Percentiles rank a stretch among this genome's conserved stretches.
Evolutionary conservation across 2,797 vertebrate species (phyloP).

Genomic region (Catostomus latipinnis): DNA sequence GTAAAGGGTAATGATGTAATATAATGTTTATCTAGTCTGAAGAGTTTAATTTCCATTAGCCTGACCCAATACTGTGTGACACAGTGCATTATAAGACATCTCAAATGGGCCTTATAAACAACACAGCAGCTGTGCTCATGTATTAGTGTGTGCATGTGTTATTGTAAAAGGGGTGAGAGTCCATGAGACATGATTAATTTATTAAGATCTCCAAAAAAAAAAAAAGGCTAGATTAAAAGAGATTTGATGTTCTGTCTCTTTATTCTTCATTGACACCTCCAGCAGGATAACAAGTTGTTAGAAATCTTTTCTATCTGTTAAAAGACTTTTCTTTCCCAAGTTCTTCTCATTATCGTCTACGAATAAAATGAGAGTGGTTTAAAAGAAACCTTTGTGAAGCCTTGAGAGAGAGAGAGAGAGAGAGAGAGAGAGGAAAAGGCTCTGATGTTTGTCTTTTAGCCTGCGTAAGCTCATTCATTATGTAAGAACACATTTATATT

Average conservation of each 20-base stretch:
- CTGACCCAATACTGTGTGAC: constrained; percentile 81
- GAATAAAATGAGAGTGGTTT: not conserved
- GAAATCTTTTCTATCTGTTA: constrained; percentile 21
- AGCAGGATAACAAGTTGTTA: constrained; percentile 48
- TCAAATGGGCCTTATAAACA: constrained; percentile 60
- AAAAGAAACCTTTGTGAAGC: constrained; percentile 45
- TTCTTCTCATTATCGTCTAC: constrained; percentile 27
- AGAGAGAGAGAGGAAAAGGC: constrained; percentile 53
- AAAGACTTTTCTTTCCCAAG: constrained; percentile 14
- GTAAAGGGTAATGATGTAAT: constrained; percentile 99
- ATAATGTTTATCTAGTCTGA: constrained; percentile 98
- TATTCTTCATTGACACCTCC: constrained; percentile 48
- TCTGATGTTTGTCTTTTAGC: constrained; percentile 82
- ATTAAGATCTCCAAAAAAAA: constrained; percentile 81
- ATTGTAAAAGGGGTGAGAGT: constrained; percentile 66
- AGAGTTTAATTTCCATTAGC: constrained; percentile 94
- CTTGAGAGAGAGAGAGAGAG: constrained; percentile 64
- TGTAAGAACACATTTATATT: constrained; percentile 84
- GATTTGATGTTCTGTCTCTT: constrained; percentile 54
- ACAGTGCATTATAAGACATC: constrained; percentile 82
- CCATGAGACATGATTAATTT: constrained; percentile 86
- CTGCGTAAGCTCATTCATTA: constrained; percentile 82
- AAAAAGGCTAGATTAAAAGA: constrained; percentile 73
- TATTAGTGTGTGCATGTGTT: constrained; percentile 64
- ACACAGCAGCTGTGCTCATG: constrained; percentile 71